Conservation (phyloP, 2,888 invertebrate species). For the Mystacides longicornis region DNA sequence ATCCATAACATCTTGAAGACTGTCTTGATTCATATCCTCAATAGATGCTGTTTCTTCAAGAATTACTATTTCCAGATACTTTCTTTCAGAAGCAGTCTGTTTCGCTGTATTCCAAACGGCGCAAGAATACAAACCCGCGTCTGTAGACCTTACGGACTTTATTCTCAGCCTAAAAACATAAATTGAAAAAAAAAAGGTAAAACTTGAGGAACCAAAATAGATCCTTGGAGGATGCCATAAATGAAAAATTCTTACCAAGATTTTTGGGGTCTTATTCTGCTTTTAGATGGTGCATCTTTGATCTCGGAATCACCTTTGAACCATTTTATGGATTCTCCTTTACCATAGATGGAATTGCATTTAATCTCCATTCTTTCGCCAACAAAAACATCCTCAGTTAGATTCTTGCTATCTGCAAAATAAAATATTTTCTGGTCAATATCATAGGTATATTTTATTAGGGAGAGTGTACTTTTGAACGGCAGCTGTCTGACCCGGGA, state of each 20-base stretch:
- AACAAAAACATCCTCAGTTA: conserved; percentile 33
- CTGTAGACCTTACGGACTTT: conserved; percentile 40
- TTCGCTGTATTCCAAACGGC: conserved; percentile 19
- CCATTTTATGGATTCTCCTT: conserved; percentile 36
- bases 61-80: conserved; percentile 28
- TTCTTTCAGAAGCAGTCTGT: conserved; percentile 18
- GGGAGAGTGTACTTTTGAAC: no score
- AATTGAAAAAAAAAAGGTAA: background rate
- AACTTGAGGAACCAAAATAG: background rate
- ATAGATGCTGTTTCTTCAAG: conserved; percentile 16
- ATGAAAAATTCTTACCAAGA: conserved; percentile 33
- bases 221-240: background rate
- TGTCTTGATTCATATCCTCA: conserved; percentile 9
- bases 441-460: no score
- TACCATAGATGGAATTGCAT: conserved; percentile 34
- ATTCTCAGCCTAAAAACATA: conserved; percentile 40
- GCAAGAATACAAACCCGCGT: conserved; percentile 45
- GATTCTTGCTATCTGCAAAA: conserved; percentile 30
- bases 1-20: conserved; percentile 19
- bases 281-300: conserved; percentile 29
- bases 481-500: no score
- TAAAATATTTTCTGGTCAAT: background rate
- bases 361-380: conserved; percentile 41
- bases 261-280: conserved; percentile 32
- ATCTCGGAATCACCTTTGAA: conserved; percentile 39